Conservation (phyloP, 2,797 vertebrate genomes). For the Sarcophilus harrisii region DNA sequence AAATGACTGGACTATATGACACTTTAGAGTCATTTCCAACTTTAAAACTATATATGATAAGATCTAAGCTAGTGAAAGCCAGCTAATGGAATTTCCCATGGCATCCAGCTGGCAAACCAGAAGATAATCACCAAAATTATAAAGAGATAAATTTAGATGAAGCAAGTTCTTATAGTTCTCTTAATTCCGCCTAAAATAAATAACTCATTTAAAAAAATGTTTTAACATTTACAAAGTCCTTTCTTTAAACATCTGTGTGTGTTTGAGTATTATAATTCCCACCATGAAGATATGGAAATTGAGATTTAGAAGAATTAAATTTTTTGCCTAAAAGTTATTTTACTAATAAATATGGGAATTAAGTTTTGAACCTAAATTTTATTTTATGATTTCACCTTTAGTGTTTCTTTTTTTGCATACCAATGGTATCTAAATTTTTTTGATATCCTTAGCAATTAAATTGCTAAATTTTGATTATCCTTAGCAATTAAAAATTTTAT, state of each 20-base stretch:
- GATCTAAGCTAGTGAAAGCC: background rate
- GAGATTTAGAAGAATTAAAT: background rate
- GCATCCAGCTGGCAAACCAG: background rate
- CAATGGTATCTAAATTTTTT: background rate
- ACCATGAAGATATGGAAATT: background rate
- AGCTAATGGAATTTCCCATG: background rate
- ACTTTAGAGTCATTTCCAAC: slow-evolving; percentile 12
- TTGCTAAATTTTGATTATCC: background rate
- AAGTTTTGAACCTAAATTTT: background rate
- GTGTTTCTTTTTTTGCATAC: background rate
- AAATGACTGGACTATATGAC: background rate
- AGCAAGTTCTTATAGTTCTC: background rate
- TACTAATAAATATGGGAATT: background rate
- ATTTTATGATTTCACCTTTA: background rate
- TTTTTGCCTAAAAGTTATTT: background rate
- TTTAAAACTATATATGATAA: background rate
- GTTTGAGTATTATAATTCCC: background rate
- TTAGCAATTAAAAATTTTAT: background rate
- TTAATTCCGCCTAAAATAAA: background rate
- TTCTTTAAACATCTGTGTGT: background rate
- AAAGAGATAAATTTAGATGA: background rate
- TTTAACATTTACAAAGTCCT: background rate
- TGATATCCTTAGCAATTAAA: background rate
- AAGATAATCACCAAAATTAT: background rate
- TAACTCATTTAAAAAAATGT: background rate